Evolutionary conservation across 2,797 vertebrate species (phyloP).

Genomic region (Coilia nasus): DNA sequence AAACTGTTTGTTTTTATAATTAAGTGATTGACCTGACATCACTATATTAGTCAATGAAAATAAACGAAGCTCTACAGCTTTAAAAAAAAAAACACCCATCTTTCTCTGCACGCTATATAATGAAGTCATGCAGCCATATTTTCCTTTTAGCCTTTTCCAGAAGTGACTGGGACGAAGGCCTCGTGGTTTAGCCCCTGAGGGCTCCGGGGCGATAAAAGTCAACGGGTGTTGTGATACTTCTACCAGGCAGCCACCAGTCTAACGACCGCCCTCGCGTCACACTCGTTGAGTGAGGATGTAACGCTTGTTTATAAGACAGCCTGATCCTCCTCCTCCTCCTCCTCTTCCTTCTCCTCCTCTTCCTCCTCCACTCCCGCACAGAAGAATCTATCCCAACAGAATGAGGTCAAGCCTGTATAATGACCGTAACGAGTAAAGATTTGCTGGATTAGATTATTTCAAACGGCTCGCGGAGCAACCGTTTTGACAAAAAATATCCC

Average conservation of each 20-base stretch:
- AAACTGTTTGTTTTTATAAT: neutral
- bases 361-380: conserved; percentile 57
- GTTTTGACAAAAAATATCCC: conserved; percentile 78
- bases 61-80: neutral
- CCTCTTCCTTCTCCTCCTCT: conserved; percentile 54
- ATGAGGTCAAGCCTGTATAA: conserved; percentile 78
- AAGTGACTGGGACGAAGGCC: conserved; percentile 65
- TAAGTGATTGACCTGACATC: conserved; percentile 10
- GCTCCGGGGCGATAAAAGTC: conserved; percentile 62
- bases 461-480: conserved; percentile 65
- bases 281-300: conserved; percentile 65
- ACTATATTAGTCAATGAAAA: neutral
- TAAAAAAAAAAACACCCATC: neutral
- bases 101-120: conserved; percentile 31
- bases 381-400: conserved; percentile 73
- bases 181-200: conserved; percentile 64
- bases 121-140: conserved; percentile 13
- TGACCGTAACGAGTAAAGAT: conserved; percentile 76
- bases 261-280: conserved; percentile 61
- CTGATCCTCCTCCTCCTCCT: conserved; percentile 51
- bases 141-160: conserved; percentile 34
- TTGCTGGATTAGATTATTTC: conserved; percentile 73
- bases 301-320: conserved; percentile 64
- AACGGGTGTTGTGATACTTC: conserved; percentile 73
- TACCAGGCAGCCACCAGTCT: conserved; percentile 72